Conservation (phyloP, 2,888 invertebrate genomes). For the Macroteleia sp. region DNA sequence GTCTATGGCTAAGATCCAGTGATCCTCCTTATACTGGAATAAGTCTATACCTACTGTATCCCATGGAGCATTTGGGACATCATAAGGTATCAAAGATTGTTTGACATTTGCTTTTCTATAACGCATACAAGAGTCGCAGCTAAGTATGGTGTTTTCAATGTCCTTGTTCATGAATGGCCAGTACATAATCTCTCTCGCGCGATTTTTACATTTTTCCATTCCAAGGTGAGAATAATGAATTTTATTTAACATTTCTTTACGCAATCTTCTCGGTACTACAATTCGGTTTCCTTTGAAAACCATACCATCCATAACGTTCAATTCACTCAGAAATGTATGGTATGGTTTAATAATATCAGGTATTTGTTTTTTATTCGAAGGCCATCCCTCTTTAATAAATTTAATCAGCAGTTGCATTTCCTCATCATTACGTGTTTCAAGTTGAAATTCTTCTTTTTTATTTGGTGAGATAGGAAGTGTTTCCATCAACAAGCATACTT, state of each 20-base stretch:
- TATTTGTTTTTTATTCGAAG: constrained; percentile 52
- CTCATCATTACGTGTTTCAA: constrained; percentile 29
- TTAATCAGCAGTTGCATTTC: constrained; percentile 60
- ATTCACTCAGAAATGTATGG: constrained; percentile 21
- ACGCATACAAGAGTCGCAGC: constrained; percentile 54
- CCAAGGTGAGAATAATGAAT: constrained; percentile 71
- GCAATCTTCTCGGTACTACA: constrained; percentile 63
- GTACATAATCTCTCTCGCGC: constrained; percentile 66
- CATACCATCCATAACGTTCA: constrained; percentile 41
- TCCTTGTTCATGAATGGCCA: constrained; percentile 69
- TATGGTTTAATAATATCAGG: constrained; percentile 48
- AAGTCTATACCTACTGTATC: constrained; percentile 53
- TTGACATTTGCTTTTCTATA: constrained; percentile 25
- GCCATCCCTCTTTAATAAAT: constrained; percentile 69
- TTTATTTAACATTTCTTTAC: constrained; percentile 62
- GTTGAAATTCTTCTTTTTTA: constrained; percentile 17
- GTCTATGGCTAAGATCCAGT: constrained; percentile 50
- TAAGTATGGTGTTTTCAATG: constrained; percentile 55
- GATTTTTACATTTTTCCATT: constrained; percentile 64
- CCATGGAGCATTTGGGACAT: constrained; percentile 54
- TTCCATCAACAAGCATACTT: constrained; percentile 47
- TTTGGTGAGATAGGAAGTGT: constrained; percentile 27
- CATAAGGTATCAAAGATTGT: constrained; percentile 31
- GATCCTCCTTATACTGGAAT: constrained; percentile 33
- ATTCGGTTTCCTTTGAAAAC: constrained; percentile 52